phyloP scores from a whole-genome alignment of 37 sponge, comb jelly and placozoan genomes.

The Beroe ovata region DNA sequence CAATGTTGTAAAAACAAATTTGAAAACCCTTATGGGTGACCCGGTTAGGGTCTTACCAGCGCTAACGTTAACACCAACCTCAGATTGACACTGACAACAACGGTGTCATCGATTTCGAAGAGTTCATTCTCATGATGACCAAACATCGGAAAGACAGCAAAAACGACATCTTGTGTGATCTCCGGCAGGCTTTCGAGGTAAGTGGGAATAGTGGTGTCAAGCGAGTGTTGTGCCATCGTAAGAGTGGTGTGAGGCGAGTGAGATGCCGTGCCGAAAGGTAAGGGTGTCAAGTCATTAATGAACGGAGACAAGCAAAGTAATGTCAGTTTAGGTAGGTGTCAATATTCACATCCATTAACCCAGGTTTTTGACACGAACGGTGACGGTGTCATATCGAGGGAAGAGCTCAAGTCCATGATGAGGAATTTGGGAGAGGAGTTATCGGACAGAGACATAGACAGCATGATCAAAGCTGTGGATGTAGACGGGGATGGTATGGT shows the following conservation, averaged over 20 bases:
- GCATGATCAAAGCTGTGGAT: slow-evolving; percentile 50
- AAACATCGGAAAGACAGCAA: slow-evolving; percentile 19
- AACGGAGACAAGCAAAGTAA: too few relatives aligned
- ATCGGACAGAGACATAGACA: neutral
- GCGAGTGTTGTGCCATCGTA: too few relatives aligned
- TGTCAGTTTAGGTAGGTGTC: too few relatives aligned
- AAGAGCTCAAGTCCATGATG: slow-evolving; percentile 52
- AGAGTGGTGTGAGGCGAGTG: too few relatives aligned
- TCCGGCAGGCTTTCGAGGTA: slow-evolving; percentile 39
- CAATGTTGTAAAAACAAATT: too few relatives aligned
- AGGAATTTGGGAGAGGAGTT: slow-evolving; percentile 19
- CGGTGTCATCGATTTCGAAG: slow-evolving; percentile 54
- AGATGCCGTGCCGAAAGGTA: too few relatives aligned
- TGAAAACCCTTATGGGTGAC: too few relatives aligned
- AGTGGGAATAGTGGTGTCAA: neutral
- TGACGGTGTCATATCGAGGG: slow-evolving; percentile 48
- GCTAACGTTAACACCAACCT: too few relatives aligned
- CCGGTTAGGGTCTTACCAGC: too few relatives aligned
- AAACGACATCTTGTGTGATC: neutral
- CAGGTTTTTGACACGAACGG: slow-evolving; percentile 55
- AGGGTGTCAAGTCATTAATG: too few relatives aligned
- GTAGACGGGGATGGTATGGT: slow-evolving; percentile 42
- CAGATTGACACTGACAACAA: slow-evolving; percentile 58
- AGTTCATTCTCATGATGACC: slow-evolving; percentile 52
- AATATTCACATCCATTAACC: too few relatives aligned